Conservation (phyloP, 1,140 invertebrate species). For the Aphaenogaster rudis region DNA sequence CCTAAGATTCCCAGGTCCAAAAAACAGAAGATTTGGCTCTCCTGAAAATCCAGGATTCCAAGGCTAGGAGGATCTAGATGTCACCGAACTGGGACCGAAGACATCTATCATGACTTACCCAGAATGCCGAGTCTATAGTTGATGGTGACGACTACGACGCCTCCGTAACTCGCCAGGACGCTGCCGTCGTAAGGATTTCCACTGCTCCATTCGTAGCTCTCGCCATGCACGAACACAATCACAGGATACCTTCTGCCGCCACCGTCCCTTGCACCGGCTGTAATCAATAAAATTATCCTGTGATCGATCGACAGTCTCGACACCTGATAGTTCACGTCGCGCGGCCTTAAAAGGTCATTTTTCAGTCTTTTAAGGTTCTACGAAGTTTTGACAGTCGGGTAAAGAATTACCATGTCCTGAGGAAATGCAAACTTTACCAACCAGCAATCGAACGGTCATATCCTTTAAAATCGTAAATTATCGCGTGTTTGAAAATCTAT, state of each 20-base stretch:
- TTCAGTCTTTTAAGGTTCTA: slow-evolving; percentile 58
- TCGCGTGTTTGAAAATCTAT: not conserved
- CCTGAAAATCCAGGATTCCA: slow-evolving; percentile 11
- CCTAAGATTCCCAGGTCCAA: not conserved
- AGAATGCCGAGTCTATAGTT: slow-evolving; percentile 98
- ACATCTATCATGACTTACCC: slow-evolving; percentile 90
- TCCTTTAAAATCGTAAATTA: slow-evolving; percentile 4
- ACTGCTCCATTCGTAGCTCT: slow-evolving; percentile 98
- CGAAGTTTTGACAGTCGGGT: slow-evolving; percentile 74
- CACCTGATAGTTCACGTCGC: slow-evolving; percentile 69
- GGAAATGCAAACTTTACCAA: not conserved
- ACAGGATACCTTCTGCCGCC: slow-evolving; percentile 92
- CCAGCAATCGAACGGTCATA: not conserved
- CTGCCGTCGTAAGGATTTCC: slow-evolving; percentile 98
- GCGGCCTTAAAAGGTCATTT: slow-evolving; percentile 73
- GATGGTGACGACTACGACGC: slow-evolving; percentile 98
- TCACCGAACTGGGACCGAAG: slow-evolving; percentile 22
- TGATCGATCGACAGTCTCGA: slow-evolving; percentile 76
- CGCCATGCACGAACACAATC: slow-evolving; percentile 98
- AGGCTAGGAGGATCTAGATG: not conserved
- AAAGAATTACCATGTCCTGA: slow-evolving; percentile 67
- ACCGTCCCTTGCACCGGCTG: slow-evolving; percentile 91
- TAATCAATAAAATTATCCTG: slow-evolving; percentile 84
- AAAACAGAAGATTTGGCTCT: slow-evolving; percentile 23
- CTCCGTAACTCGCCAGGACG: slow-evolving; percentile 96